Evolutionary conservation across 1,140 invertebrate genomes (phyloP).

Genomic region (Cyrtorhinus lividipennis): DNA sequence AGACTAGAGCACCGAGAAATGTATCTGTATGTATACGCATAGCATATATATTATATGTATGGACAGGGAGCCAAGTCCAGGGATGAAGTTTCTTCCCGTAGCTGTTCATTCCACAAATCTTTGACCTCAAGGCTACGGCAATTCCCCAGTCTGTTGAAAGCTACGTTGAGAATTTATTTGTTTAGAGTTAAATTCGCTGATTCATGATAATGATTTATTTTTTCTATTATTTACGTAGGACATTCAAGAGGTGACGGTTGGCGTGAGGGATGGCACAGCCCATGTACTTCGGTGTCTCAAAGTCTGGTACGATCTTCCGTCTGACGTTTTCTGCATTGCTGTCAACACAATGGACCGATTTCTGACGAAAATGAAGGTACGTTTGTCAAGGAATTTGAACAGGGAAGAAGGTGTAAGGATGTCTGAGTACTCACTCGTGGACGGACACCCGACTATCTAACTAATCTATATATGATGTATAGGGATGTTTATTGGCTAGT

Average conservation of each 20-base stretch:
- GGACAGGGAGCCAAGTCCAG: no score
- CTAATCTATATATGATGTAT: no score
- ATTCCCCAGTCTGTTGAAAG: neutral
- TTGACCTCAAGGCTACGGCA: no score
- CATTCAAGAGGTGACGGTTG: constrained; percentile 49
- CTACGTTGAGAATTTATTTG: neutral
- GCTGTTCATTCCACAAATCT: no score
- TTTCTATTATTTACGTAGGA: constrained; percentile 28
- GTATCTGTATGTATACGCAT: no score
- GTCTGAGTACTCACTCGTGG: no score
- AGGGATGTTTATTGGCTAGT: no score
- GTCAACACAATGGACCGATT: constrained; percentile 64
- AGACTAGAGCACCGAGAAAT: no score
- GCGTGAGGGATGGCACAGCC: constrained; percentile 56
- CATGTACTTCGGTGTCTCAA: constrained; percentile 65
- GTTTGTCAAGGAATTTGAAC: no score
- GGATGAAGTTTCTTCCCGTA: neutral
- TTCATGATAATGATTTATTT: constrained; percentile 3
- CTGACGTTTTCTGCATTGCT: constrained; percentile 58
- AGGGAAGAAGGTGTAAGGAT: no score
- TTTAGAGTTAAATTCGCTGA: constrained; percentile 12
- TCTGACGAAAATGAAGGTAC: constrained; percentile 55
- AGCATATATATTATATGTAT: no score
- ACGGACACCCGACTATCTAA: no score
- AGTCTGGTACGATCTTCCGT: constrained; percentile 64